Base-by-base conservation (phyloP, 2,888 invertebrate genomes). In the Phoronis australis region DNA sequence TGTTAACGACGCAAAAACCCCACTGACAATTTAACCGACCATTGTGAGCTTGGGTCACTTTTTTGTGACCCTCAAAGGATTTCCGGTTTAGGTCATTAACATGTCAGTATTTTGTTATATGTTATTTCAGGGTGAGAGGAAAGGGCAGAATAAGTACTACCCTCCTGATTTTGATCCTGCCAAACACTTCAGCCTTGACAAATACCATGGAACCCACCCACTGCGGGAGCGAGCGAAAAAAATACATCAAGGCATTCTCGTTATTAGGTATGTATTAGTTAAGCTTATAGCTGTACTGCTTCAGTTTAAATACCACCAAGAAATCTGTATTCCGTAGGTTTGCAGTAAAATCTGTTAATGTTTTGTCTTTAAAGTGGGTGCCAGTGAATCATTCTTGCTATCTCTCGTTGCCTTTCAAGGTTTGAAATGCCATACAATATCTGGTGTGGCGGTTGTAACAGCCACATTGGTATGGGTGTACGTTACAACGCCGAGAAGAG, bases 401-500 rank as follows among this genome's bases (percentile, higher is more conserved):
- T n/a, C n/a, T n/a, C n/a, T n/a, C n/a, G n/a, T n/a, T n/a, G n/a
- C n/a, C 38, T 22, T 42, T 66, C 15, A 55, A 80, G 81, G 42
- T 99, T 99, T 81, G 99, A 99, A 80, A 95, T 99, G 96, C 99
- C 99, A 0, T 99, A 94, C 72, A 99, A 99, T 78, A 97, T 99
- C 64, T 99, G 99, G 99, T 99, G 99, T 65, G 90, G 92, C 37
- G 96, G 96, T 47, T 99, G 99, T 75, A 87, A 88, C 56, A 97
- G 93, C 79, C 99, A 97, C 72, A 93, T 99, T 49, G 99, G 96
- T 26, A 99, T 97, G 96, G 97, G 99, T 1, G 97, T 99, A 0
- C 83, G 99, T 44, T 99, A 99, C 76, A 99, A 83, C 69, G 81
- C 82, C 21, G 81, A 82, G 65, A 82, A 82, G 67, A 77, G 77